A percentile compares a stretch with the other conserved stretches of the same genome.
phyloP scores from a whole-genome alignment of 2,797 vertebrate genomes.

The Yasuhikotakia modesta region DNA sequence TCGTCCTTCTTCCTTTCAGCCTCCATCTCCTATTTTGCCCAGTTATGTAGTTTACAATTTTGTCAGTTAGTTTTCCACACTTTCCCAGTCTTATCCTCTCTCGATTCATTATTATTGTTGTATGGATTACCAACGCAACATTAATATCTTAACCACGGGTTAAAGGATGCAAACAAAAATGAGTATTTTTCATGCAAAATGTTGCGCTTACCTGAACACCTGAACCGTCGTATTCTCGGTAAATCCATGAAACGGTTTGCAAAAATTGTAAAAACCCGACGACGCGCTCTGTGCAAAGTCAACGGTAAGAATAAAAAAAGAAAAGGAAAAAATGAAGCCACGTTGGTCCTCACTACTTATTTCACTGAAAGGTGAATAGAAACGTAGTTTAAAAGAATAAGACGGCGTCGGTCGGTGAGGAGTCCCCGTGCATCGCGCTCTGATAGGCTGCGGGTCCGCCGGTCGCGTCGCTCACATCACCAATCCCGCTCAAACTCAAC shows the following conservation, averaged over 20 bases:
- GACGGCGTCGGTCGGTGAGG: slow-evolving; percentile 27
- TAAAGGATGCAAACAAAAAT: background rate
- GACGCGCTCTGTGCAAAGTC: background rate
- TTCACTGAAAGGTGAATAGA: background rate
- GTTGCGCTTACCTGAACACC: slow-evolving; percentile 30
- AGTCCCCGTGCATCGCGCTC: slow-evolving; percentile 48
- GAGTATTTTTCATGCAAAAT: background rate
- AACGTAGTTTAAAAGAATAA: slow-evolving; percentile 16
- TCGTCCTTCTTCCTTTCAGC: background rate
- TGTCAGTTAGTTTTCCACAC: too few relatives aligned
- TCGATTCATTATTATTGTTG: background rate
- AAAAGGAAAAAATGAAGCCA: background rate
- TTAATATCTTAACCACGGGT: background rate
- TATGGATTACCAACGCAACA: background rate
- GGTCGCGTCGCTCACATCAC: slow-evolving; percentile 51
- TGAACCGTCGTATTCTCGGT: background rate
- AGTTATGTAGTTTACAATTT: too few relatives aligned
- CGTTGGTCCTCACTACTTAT: background rate
- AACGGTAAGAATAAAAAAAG: background rate
- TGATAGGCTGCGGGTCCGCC: slow-evolving; percentile 55
- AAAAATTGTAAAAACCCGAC: background rate
- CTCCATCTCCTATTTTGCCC: background rate
- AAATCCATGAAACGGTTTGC: slow-evolving; percentile 23
- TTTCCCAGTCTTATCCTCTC: background rate
- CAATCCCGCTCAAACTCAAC: slow-evolving; percentile 82